These are phyloP conservation scores for Chymomyza costata DNA, from an alignment of 1,140 invertebrate species.

Conservation along the genomic window DNA sequence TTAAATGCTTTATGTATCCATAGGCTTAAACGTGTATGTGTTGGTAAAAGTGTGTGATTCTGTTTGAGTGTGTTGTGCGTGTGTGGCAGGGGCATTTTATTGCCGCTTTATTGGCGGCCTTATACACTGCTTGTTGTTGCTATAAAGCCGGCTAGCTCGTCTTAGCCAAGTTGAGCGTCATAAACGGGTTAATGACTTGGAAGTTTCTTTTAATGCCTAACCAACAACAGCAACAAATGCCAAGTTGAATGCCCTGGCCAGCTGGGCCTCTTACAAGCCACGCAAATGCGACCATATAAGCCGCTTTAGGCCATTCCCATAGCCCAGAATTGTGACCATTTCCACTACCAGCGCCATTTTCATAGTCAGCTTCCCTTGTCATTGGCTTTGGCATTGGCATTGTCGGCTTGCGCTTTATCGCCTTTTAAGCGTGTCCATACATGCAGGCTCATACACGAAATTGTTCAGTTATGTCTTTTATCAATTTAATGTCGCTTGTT, in stretches of 20 bases:
- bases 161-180: constrained; percentile 63
- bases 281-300: constrained; percentile 32
- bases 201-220: constrained; percentile 65
- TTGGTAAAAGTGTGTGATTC: constrained; percentile 8
- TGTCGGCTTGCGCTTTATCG: constrained; percentile 1
- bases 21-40: constrained; percentile 11
- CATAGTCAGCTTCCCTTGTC: no score
- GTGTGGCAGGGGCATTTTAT: constrained; percentile 52
- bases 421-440: no score
- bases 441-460: no score
- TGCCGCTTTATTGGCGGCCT: constrained; percentile 60
- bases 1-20: constrained; percentile 62
- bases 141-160: constrained; percentile 3
- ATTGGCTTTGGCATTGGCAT: no score
- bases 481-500: constrained; percentile 56
- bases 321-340: no score
- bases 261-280: constrained; percentile 5
- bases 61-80: constrained; percentile 1
- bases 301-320: constrained; percentile 4
- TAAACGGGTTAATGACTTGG: constrained; percentile 73
- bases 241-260: constrained; percentile 19
- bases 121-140: neutral
- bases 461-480: constrained; percentile 33
- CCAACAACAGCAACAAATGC: no score
- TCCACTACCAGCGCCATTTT: no score